Conservation (phyloP, 2,888 invertebrate genomes). For the Cantharis rufa region DNA sequence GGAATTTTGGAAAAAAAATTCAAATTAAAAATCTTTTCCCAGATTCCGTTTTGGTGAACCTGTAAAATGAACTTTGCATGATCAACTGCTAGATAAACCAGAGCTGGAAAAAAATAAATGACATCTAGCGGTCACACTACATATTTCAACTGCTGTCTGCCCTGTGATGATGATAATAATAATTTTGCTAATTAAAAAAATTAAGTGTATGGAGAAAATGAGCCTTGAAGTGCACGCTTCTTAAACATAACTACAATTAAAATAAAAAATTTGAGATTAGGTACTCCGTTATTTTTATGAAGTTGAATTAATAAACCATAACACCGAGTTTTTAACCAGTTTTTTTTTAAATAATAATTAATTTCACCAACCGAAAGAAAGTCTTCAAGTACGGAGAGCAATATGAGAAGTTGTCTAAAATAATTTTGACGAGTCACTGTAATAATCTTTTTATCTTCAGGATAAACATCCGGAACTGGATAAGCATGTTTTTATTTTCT, state of each 20-base stretch:
- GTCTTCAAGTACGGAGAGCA: neutral
- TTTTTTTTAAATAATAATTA: neutral
- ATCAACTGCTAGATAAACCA: neutral
- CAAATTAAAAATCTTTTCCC: too few relatives aligned
- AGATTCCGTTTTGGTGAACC: too few relatives aligned
- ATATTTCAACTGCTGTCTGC: neutral
- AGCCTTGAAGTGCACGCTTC: neutral
- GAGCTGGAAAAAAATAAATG: neutral
- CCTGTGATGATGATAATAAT: neutral
- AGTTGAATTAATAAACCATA: neutral
- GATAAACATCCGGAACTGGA: constrained; percentile 23
- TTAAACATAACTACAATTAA: neutral
- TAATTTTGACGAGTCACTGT: neutral
- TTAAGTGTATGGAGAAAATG: neutral
- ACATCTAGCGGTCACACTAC: neutral
- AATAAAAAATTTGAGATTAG: neutral
- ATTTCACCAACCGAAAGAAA: neutral
- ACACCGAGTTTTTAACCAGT: neutral
- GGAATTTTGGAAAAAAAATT: too few relatives aligned
- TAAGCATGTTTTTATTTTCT: constrained; percentile 15
- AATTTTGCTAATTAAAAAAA: neutral
- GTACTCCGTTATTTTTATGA: neutral
- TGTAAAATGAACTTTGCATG: too few relatives aligned
- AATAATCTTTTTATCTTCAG: neutral
- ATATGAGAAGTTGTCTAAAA: neutral